Evolutionary conservation across 2,113 vertebrate species (phyloP).

Genomic region (Opisthocomus hoazin): DNA sequence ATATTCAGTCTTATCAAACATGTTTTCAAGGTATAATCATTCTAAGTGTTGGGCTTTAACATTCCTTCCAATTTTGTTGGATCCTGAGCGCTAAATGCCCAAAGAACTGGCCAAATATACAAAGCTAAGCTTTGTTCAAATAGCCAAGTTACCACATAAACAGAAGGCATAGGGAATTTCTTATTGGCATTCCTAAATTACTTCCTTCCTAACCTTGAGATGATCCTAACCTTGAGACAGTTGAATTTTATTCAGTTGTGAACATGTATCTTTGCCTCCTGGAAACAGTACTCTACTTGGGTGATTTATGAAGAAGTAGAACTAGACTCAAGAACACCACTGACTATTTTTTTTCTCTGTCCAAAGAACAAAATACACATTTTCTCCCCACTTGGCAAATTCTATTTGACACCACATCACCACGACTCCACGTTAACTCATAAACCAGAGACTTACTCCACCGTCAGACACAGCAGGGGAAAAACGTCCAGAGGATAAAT

Average conservation of each 20-base stretch:
- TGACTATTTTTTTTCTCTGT: slow-evolving; percentile 21
- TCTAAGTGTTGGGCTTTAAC: slow-evolving; percentile 52
- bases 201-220: slow-evolving; percentile 24
- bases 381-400: slow-evolving; percentile 52
- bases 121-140: slow-evolving; percentile 47
- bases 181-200: neutral
- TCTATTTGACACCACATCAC: slow-evolving; percentile 60
- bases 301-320: slow-evolving; percentile 28
- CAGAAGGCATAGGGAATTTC: slow-evolving; percentile 7
- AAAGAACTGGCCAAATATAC: slow-evolving; percentile 14
- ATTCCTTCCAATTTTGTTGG: slow-evolving; percentile 33
- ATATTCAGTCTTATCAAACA: slow-evolving; percentile 19
- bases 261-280: slow-evolving; percentile 12
- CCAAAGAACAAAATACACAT: slow-evolving; percentile 39
- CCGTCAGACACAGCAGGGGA: slow-evolving; percentile 48
- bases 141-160: slow-evolving; percentile 27
- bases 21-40: neutral
- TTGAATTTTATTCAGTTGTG: neutral
- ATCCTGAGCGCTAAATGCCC: slow-evolving; percentile 22
- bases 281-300: slow-evolving; percentile 37
- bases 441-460: slow-evolving; percentile 57
- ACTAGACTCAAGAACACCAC: slow-evolving; percentile 36
- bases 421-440: slow-evolving; percentile 51
- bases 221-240: slow-evolving; percentile 17
- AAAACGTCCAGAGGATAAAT: slow-evolving; percentile 5